Base-by-base conservation (phyloP, 2,888 invertebrate species). In the Polydrusus tereticollis region DNA sequence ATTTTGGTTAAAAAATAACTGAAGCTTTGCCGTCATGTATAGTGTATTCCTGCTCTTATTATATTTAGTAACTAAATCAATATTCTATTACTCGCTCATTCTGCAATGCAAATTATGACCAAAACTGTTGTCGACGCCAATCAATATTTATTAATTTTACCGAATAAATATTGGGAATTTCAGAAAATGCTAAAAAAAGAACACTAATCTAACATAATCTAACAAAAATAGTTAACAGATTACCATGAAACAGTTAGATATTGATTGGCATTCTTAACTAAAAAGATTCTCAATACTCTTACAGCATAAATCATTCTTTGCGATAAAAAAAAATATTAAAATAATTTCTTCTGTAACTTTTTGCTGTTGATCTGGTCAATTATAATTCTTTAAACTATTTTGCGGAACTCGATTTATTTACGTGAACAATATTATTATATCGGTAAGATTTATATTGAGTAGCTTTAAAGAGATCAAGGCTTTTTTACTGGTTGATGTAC, bases 261-360 rank as follows among this genome's bases (percentile, higher is more conserved):
- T 38, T 38, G 52, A 64, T 64, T 64, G 64, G 38, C 16, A 57
- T 52, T 57, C 57, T 66, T 57, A 14, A 18, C 20, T 66, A 29
- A 55, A 66, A 45, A 38, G 57, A 66, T 66, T 66, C 65, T 66
- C 65, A 57, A 57, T 26, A 57, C 65, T 66, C 52, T 57, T 66
- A 45, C 18, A 26, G 18, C 21, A 41, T 57, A 66, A 66, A 52
- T 43, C 45, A 55, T 21, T 55, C 23, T 38, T 45, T 57, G 26
- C 57, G 65, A 18, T 66, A 10, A 21, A 43, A 72, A 72, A 72
- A 72, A 72, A 62, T 67, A 72, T 67, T 67, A 67, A 72, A 72
- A 72, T 72, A 67, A 66, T 66, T 71, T 65, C 66, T 66, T 62
- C 33, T 36, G 18, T 10, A 18, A 41, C 36, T 66, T 71, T 71